Evolutionary conservation across 2,797 vertebrate species (phyloP).

Genomic region (Pseudochirops corinnae): DNA sequence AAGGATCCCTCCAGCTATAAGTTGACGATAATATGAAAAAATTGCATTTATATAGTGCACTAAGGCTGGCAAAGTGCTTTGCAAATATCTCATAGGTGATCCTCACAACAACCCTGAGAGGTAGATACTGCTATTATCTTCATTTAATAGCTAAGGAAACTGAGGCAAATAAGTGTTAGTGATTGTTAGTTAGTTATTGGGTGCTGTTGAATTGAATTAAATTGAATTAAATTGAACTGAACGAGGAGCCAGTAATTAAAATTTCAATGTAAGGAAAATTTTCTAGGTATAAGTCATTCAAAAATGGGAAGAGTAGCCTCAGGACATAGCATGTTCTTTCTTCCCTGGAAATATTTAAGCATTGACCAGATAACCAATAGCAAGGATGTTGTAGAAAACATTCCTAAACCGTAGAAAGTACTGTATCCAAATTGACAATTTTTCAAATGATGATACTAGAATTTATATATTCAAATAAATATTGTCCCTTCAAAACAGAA

Average conservation of each 20-base stretch:
- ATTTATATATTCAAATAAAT: not conserved
- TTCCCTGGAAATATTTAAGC: not conserved
- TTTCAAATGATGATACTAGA: not conserved
- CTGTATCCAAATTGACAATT: not conserved
- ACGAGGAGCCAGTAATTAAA: not conserved
- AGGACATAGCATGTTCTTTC: not conserved
- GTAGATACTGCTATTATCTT: not conserved
- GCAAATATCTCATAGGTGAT: not conserved
- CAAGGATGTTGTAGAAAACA: not conserved
- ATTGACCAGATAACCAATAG: not conserved
- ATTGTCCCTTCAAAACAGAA: not conserved
- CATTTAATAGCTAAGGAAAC: not conserved
- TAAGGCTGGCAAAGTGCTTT: not conserved
- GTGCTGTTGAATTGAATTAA: not conserved
- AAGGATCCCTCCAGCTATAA: not conserved
- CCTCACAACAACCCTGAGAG: not conserved
- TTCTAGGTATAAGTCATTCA: not conserved
- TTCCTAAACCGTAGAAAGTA: not conserved
- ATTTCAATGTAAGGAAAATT: not conserved
- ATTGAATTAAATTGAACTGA: not conserved
- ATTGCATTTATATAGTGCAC: not conserved
- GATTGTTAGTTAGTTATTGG: too few relatives aligned
- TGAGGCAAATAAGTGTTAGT: not conserved
- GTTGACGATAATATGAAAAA: not conserved
- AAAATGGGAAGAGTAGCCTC: not conserved